A percentile compares a stretch with the other conserved stretches of the same genome.
These are phyloP conservation scores for Hydractinia echinata DNA, from an alignment of 30 jellyfish, hydroid and myxozoan genomes.

Conservation along the genomic window DNA sequence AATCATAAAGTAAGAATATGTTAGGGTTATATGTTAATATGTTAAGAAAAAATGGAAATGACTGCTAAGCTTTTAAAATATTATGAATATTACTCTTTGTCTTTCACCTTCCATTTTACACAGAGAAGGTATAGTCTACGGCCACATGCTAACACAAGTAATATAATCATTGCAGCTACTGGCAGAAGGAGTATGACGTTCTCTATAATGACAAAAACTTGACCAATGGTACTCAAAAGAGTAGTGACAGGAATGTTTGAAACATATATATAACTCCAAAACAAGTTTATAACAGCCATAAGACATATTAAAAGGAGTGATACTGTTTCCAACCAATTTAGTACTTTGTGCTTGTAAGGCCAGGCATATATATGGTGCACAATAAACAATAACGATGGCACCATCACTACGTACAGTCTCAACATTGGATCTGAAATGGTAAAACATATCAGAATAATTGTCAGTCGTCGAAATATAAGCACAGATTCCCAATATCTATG, in stretches of 20 bases:
- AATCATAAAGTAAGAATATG: too few relatives aligned
- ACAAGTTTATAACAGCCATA: not conserved
- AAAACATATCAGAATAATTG: conserved; percentile 1
- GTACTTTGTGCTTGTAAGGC: not conserved
- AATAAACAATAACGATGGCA: not conserved
- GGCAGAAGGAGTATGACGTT: not conserved
- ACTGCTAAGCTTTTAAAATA: too few relatives aligned
- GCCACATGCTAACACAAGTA: too few relatives aligned
- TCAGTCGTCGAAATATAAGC: not conserved
- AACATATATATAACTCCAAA: not conserved
- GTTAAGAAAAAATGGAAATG: too few relatives aligned
- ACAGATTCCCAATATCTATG: not conserved
- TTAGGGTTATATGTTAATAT: too few relatives aligned
- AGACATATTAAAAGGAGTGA: not conserved
- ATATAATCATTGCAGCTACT: not conserved
- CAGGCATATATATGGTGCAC: conserved; percentile 3
- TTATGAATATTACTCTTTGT: too few relatives aligned
- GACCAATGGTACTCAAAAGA: not conserved
- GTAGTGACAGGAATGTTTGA: not conserved
- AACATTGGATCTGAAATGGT: not conserved
- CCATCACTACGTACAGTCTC: not conserved
- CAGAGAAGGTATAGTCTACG: too few relatives aligned
- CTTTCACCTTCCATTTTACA: too few relatives aligned
- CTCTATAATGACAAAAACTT: not conserved
- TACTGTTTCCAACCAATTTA: conserved; percentile 9